Evolutionary conservation across 1,140 invertebrate species (phyloP).

Genomic region (Diploscapter pachys): DNA sequence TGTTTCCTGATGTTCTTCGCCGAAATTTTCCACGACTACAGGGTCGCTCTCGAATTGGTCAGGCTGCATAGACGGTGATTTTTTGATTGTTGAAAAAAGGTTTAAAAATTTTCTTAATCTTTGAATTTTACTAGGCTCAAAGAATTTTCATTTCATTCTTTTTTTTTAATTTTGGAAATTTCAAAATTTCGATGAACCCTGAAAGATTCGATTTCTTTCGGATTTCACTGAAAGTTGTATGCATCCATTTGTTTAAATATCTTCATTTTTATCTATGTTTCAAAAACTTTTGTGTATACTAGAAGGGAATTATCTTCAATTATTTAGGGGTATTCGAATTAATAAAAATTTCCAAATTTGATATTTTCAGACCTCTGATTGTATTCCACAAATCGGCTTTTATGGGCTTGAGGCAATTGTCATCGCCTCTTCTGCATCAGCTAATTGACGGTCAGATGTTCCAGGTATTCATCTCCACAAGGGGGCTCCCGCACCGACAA

Average conservation of each 20-base stretch:
- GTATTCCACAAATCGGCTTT: slow-evolving; percentile 95
- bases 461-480: slow-evolving; percentile 85
- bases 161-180: too few relatives aligned
- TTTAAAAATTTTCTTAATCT: not conserved
- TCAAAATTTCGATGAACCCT: too few relatives aligned
- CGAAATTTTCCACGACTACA: slow-evolving; percentile 86
- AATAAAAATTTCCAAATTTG: too few relatives aligned
- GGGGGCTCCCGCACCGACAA: slow-evolving; percentile 88
- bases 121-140: too few relatives aligned
- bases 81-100: not conserved
- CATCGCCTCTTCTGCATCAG: slow-evolving; percentile 83
- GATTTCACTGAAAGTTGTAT: too few relatives aligned
- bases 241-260: too few relatives aligned
- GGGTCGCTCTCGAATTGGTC: slow-evolving; percentile 88
- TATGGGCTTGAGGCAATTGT: slow-evolving; percentile 66
- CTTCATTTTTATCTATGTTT: too few relatives aligned
- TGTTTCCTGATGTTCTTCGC: slow-evolving; percentile 91
- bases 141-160: too few relatives aligned
- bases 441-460: slow-evolving; percentile 96
- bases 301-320: not conserved
- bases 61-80: slow-evolving; percentile 84
- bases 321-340: not conserved
- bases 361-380: slow-evolving; percentile 68
- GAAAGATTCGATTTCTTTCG: too few relatives aligned
- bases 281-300: too few relatives aligned